Conservation (phyloP, 2,888 invertebrate species). For the Trachelus iudaicus region DNA sequence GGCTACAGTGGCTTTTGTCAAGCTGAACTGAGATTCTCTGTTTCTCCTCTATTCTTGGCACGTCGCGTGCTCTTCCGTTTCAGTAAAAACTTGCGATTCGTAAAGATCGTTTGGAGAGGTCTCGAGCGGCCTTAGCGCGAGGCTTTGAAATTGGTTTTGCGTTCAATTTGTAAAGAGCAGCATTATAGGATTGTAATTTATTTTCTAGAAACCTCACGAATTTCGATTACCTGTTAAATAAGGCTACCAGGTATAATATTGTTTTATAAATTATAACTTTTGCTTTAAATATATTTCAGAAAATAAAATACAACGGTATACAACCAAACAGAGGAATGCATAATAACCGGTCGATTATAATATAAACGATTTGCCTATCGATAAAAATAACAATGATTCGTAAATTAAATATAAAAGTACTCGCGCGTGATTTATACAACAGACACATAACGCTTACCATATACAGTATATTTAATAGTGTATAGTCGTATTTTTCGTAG, state of each 20-base stretch:
- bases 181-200: neutral
- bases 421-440: too few species aligned
- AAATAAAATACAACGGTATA: too few species aligned
- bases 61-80: slow-evolving; percentile 7
- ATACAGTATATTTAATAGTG: too few species aligned
- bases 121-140: neutral
- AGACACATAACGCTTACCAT: too few species aligned
- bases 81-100: neutral
- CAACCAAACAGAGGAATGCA: too few species aligned
- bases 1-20: slow-evolving; percentile 7
- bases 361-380: too few species aligned
- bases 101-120: neutral
- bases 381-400: too few species aligned
- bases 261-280: too few species aligned
- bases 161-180: neutral
- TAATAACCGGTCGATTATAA: too few species aligned
- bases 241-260: neutral
- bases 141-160: neutral
- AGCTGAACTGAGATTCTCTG: slow-evolving; percentile 5
- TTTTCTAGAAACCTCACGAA: neutral
- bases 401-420: too few species aligned
- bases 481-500: too few species aligned
- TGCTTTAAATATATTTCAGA: too few species aligned
- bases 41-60: neutral
- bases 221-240: neutral